phyloP scores from a whole-genome alignment of 2,797 vertebrate species.

The Ambastaia sidthimunki region DNA sequence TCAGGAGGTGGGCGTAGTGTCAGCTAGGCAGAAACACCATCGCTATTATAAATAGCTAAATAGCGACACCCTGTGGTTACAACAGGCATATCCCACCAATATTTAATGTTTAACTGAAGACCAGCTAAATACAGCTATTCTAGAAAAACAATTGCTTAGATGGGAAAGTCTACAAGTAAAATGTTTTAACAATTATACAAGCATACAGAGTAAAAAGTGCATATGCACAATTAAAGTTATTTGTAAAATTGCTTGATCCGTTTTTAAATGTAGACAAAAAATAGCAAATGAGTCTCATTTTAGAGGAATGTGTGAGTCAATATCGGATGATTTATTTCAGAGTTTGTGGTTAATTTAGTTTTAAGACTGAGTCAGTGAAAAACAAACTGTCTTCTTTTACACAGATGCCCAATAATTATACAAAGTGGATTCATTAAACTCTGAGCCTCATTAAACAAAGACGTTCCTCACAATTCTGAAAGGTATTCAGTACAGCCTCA shows the following conservation, averaged over 20 bases:
- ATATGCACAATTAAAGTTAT: no score
- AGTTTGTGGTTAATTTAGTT: conserved; percentile 19
- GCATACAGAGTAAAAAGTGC: no score
- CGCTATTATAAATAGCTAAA: neutral
- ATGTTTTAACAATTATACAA: neutral
- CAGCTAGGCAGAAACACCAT: neutral
- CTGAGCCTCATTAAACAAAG: conserved; percentile 50
- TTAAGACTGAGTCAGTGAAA: conserved; percentile 12
- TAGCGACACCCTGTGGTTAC: conserved; percentile 47
- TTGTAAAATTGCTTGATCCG: neutral
- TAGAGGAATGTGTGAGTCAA: neutral
- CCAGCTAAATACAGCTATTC: neutral
- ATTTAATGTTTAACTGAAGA: neutral
- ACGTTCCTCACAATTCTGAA: conserved; percentile 30
- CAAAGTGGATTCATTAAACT: conserved; percentile 41
- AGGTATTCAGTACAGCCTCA: conserved; percentile 9
- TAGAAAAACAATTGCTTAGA: neutral
- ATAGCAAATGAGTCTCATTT: neutral
- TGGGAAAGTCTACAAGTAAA: neutral
- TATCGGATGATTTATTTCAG: neutral
- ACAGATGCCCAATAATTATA: conserved; percentile 26
- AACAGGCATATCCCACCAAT: neutral
- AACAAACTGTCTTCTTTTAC: conserved; percentile 44
- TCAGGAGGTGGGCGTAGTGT: neutral
- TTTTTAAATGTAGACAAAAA: neutral